Evolutionary conservation across 2,888 invertebrate genomes (phyloP).

Genomic region (Brachynemurus nebulosus): DNA sequence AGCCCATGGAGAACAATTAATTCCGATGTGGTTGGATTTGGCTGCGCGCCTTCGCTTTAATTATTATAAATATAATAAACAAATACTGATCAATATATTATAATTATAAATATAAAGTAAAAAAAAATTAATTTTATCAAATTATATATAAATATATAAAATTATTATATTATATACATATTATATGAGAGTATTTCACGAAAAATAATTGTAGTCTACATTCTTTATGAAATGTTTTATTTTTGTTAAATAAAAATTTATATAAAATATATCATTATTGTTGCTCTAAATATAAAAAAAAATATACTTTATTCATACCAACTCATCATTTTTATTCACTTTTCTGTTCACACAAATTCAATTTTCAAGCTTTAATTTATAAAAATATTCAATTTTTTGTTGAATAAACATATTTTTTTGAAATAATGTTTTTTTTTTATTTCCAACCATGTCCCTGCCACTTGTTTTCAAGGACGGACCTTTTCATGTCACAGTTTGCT

Average conservation of each 20-base stretch:
- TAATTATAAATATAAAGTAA: constrained; percentile 5
- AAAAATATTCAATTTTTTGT: too few relatives aligned
- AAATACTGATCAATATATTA: constrained; percentile 15
- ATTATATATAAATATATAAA: constrained; percentile 4
- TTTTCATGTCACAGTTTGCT: too few relatives aligned
- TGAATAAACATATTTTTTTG: too few relatives aligned
- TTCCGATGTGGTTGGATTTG: too few relatives aligned
- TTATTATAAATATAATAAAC: constrained; percentile 13
- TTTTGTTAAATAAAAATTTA: constrained; percentile 12
- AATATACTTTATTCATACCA: too few relatives aligned
- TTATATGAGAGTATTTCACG: constrained; percentile 10
- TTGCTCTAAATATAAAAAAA: constrained; percentile 10
- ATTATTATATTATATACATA: constrained; percentile 2
- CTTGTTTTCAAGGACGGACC: too few relatives aligned
- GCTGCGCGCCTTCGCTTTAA: constrained; percentile 24
- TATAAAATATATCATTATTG: constrained; percentile 12
- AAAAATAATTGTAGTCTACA: constrained; percentile 11
- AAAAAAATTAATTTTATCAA: constrained; percentile 18
- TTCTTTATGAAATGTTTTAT: constrained; percentile 12
- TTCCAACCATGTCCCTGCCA: too few relatives aligned
- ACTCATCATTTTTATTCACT: too few relatives aligned
- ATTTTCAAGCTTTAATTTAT: too few relatives aligned
- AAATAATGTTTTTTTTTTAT: too few relatives aligned
- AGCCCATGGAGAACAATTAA: constrained; percentile 11
- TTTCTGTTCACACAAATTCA: too few relatives aligned